These are phyloP conservation scores for Zeugodacus cucurbitae DNA, from an alignment of 1,140 invertebrate species.

Conservation along the genomic window DNA sequence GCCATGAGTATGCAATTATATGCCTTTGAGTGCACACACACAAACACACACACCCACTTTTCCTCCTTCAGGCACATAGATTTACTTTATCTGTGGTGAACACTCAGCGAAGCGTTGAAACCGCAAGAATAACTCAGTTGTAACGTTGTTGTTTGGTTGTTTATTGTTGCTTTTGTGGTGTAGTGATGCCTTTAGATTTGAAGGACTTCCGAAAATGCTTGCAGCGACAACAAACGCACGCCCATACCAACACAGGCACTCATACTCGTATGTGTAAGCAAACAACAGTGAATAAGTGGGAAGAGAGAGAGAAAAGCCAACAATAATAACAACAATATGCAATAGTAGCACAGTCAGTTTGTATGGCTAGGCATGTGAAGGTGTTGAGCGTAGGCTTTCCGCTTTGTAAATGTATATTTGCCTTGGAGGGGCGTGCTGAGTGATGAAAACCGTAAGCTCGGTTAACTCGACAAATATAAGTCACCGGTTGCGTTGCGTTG, in stretches of 20 bases:
- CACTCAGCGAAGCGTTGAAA: background rate
- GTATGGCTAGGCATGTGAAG: background rate
- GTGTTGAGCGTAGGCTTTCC: background rate
- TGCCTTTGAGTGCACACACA: background rate
- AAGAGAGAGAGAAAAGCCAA: background rate
- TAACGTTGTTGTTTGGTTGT: background rate
- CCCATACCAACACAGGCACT: background rate
- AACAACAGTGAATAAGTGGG: background rate
- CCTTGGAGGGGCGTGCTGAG: background rate
- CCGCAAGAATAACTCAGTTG: background rate
- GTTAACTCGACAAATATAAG: background rate
- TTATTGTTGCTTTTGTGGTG: background rate
- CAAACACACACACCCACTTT: background rate
- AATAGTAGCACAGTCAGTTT: background rate
- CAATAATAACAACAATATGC: background rate
- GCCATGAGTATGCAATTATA: background rate
- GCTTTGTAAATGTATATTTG: background rate
- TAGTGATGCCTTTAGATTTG: background rate
- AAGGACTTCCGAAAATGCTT: slow-evolving; percentile 22
- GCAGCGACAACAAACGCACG: background rate
- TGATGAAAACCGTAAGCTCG: background rate
- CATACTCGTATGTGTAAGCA: background rate
- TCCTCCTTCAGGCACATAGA: background rate
- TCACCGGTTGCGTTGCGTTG: background rate
- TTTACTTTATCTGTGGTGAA: background rate